These are phyloP conservation scores for Drosophila demipolita DNA, from an alignment of 2,888 invertebrate species.

Conservation along the genomic window DNA sequence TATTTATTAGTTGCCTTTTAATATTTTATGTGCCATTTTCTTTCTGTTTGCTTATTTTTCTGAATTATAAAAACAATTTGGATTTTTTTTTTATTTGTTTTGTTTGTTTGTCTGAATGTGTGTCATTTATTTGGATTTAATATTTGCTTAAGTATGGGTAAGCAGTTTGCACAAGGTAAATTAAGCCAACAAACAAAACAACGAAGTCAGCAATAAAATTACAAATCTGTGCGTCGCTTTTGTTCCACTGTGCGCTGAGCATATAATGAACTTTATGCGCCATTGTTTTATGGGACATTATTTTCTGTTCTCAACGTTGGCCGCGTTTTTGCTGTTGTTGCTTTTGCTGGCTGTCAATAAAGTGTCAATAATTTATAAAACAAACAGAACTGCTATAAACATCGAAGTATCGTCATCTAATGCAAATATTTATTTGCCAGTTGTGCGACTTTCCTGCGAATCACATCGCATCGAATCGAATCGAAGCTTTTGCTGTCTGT, in stretches of 20 bases:
- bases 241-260: constrained; percentile 66
- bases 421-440: constrained; percentile 75
- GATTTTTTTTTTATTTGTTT: constrained; percentile 7
- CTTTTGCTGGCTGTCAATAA: constrained; percentile 68
- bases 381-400: constrained; percentile 73
- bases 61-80: constrained; percentile 14
- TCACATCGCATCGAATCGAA: not conserved
- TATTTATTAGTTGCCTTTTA: constrained; percentile 70
- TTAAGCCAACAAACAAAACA: constrained; percentile 34
- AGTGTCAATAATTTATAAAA: constrained; percentile 81
- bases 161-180: constrained; percentile 32
- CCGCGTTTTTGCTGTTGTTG: constrained; percentile 12
- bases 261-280: constrained; percentile 66
- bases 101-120: constrained; percentile 39
- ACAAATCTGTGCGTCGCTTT: constrained; percentile 25
- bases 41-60: constrained; percentile 2
- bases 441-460: constrained; percentile 23
- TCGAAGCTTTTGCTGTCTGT: constrained; percentile 22
- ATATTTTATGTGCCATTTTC: constrained; percentile 57
- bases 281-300: constrained; percentile 61
- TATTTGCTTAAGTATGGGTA: not conserved
- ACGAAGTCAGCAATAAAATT: not conserved
- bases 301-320: constrained; percentile 18
- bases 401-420: constrained; percentile 70
- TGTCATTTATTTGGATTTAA: constrained; percentile 34